These are phyloP conservation scores for Idaea dimidiata DNA, from an alignment of 2,888 invertebrate genomes.

Conservation along the genomic window DNA sequence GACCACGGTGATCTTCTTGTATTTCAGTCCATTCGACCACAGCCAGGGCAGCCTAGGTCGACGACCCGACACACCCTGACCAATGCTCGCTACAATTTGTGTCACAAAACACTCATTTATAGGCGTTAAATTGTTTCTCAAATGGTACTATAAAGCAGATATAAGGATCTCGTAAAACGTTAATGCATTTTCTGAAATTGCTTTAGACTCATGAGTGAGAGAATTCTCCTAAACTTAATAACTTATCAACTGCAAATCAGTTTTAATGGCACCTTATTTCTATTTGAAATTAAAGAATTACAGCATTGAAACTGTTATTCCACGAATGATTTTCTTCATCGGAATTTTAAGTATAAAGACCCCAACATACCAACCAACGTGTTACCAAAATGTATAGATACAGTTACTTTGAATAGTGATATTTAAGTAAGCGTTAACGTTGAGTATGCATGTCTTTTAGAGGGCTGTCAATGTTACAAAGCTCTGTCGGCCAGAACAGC, in stretches of 20 bases:
- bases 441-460: conserved; percentile 71
- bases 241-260: not conserved
- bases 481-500: conserved; percentile 70
- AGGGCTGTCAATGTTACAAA: conserved; percentile 74
- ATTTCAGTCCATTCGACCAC: conserved; percentile 70
- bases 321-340: not conserved
- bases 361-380: not conserved
- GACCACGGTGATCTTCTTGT: conserved; percentile 61
- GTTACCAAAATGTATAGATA: conserved; percentile 43
- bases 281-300: not conserved
- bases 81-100: conserved; percentile 52
- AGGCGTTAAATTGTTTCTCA: conserved; percentile 65
- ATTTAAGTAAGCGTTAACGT: conserved; percentile 70
- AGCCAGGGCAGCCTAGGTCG: conserved; percentile 57
- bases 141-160: conserved; percentile 62
- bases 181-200: conserved; percentile 57
- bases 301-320: not conserved
- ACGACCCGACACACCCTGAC: conserved; percentile 59
- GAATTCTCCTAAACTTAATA: not conserved
- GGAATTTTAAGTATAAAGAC: too few relatives aligned
- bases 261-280: not conserved
- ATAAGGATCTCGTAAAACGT: conserved; percentile 60
- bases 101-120: conserved; percentile 58
- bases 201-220: conserved; percentile 16
- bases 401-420: conserved; percentile 58